phyloP scores from a whole-genome alignment of 1,140 invertebrate species.

The Penaeus indicus region DNA sequence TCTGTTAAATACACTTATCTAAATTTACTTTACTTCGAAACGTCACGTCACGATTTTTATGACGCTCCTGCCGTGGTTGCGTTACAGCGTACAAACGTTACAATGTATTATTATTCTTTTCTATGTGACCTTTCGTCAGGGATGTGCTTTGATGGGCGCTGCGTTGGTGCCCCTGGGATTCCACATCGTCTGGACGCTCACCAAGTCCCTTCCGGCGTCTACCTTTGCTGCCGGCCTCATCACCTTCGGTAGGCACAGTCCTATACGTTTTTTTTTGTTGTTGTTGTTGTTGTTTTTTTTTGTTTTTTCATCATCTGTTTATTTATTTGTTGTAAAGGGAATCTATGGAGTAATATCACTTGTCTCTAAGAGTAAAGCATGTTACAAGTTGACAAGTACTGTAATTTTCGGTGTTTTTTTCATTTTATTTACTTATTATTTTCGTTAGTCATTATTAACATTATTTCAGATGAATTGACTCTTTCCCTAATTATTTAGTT shows the following conservation, averaged over 20 bases:
- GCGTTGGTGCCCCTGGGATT: slow-evolving; percentile 71
- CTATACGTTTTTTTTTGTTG: too few species aligned
- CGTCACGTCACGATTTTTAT: not conserved
- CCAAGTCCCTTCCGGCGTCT: slow-evolving; percentile 70
- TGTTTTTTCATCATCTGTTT: too few species aligned
- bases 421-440: too few species aligned
- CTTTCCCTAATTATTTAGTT: too few species aligned
- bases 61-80: not conserved
- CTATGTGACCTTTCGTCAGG: slow-evolving; percentile 66
- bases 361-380: too few species aligned
- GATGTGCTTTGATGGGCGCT: slow-evolving; percentile 72
- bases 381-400: too few species aligned
- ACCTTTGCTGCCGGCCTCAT: slow-evolving; percentile 70
- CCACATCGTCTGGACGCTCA: slow-evolving; percentile 71
- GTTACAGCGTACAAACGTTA: not conserved
- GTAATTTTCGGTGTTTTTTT: too few species aligned
- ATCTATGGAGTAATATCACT: too few species aligned
- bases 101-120: slow-evolving; percentile 68
- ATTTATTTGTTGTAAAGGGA: too few species aligned
- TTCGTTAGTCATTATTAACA: too few species aligned
- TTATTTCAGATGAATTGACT: too few species aligned
- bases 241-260: slow-evolving; percentile 70
- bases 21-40: not conserved
- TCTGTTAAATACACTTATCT: not conserved
- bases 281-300: too few species aligned